Evolutionary conservation across 2,797 vertebrate species (phyloP).

Genomic region (Salarias fasciatus): DNA sequence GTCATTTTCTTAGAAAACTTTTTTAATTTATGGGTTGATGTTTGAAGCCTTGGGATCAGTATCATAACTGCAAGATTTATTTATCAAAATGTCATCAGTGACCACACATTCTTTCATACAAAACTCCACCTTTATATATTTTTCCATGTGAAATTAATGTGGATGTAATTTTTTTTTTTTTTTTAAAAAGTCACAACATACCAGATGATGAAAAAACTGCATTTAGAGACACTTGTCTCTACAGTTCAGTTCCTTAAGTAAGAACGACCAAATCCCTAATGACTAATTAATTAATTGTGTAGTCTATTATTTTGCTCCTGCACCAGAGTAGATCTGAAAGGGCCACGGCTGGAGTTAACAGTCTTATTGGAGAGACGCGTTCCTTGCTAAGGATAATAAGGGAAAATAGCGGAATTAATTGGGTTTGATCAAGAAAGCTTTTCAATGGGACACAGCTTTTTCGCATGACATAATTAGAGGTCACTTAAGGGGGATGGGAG

Average conservation of each 20-base stretch:
- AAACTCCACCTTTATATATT: neutral
- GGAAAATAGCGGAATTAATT: conserved; percentile 91
- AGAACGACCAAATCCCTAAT: conserved; percentile 81
- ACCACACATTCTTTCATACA: neutral
- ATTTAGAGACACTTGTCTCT: conserved; percentile 23
- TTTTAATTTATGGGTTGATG: too few relatives aligned
- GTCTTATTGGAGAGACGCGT: conserved; percentile 81
- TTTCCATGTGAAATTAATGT: neutral
- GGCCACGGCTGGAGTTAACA: conserved; percentile 80
- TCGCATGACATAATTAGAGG: conserved; percentile 90
- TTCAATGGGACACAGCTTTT: conserved; percentile 87
- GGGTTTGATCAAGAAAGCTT: conserved; percentile 87
- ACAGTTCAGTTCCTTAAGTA: conserved; percentile 71
- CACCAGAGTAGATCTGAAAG: conserved; percentile 71
- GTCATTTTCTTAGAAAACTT: too few relatives aligned
- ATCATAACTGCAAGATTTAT: too few relatives aligned
- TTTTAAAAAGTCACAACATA: conserved; percentile 14
- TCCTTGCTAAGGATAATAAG: conserved; percentile 83
- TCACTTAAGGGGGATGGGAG: conserved; percentile 65
- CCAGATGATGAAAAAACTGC: conserved; percentile 34
- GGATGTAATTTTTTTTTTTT: too few relatives aligned
- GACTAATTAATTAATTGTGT: conserved; percentile 88
- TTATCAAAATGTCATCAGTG: too few relatives aligned
- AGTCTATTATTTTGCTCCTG: conserved; percentile 82
- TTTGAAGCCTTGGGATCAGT: too few relatives aligned